Base-by-base conservation (phyloP, 2,113 vertebrate species). In the Symphodus melops region DNA sequence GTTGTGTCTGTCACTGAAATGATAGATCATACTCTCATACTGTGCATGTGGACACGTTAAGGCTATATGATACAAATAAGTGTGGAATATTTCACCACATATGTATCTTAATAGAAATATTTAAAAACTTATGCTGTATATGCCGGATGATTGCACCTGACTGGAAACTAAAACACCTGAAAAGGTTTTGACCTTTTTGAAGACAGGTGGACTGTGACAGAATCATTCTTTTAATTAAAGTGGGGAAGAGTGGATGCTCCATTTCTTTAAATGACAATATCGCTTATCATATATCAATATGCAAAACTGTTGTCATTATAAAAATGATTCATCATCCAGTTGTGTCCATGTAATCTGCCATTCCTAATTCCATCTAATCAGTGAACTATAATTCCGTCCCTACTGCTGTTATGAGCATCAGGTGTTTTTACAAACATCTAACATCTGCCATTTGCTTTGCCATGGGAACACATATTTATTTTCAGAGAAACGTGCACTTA, bases 161-260 rank as follows among this genome's bases (percentile, higher is more conserved):
- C 3, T 46, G 20, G 25, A 58, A 61, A 61, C 23, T 57, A 16
- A 49, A 23, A 41, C 49, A 20, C 25, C 57, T 68, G 17, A 25
- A 54, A 62, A 48, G 59, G 16, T 4, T 71, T 16, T 67, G 56
- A 55, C 23, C 25, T 62, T 51, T 51, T 17, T 42, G 17, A 56
- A 42, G 5, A 55, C 8, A 21, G 48, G 2, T 2, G 8, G 28
- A 67, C 49, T 39, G 10, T 10, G 14, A n/a, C 39, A 55, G 20
- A 41, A 49, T 25, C 33, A 49, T 68, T 23, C 1, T 42, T 51
- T 52, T 7, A 19, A 37, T 0, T 57, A 3, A 41, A 44, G 36
- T 39, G 17, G 21, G 7, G 5, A 57, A 46, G 51, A 67, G 20
- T 37, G 53, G 44, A 17, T 33, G 21, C 11, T 54, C 39, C 8